A percentile compares a stretch with the other conserved stretches of the same genome.
Evolutionary conservation across 1,140 invertebrate species (phyloP).

Genomic region (Lasioglossum baleicum): DNA sequence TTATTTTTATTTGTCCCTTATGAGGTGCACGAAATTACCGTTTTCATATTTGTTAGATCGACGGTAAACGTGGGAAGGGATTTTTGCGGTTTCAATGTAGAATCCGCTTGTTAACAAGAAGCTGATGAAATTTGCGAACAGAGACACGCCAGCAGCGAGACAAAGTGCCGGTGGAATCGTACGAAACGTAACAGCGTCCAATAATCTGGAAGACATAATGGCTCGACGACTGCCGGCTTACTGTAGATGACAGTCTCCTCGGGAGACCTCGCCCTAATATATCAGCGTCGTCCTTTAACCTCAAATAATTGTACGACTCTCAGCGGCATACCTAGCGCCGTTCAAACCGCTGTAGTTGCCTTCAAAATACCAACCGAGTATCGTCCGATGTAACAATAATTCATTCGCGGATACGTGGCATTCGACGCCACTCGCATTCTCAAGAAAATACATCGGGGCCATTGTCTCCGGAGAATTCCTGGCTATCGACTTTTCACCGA

Average conservation of each 20-base stretch:
- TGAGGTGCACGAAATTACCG: too few species aligned
- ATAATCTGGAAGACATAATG: slow-evolving; percentile 40
- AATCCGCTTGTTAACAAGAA: too few species aligned
- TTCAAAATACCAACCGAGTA: slow-evolving; percentile 54
- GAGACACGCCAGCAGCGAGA: too few species aligned
- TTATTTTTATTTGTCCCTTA: too few species aligned
- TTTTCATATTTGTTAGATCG: too few species aligned
- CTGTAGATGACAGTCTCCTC: slow-evolving; percentile 63
- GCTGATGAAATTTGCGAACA: too few species aligned
- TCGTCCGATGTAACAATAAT: slow-evolving; percentile 55
- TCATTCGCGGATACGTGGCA: slow-evolving; percentile 46
- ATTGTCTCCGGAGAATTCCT: not conserved
- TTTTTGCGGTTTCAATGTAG: too few species aligned
- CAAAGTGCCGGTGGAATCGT: slow-evolving; percentile 10
- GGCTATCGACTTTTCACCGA: not conserved
- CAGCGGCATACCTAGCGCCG: slow-evolving; percentile 17
- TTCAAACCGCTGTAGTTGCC: slow-evolving; percentile 23
- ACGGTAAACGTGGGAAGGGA: too few species aligned
- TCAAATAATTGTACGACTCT: slow-evolving; percentile 64
- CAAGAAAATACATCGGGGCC: slow-evolving; percentile 2
- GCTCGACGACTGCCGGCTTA: slow-evolving; percentile 39
- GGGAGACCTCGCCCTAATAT: slow-evolving; percentile 56
- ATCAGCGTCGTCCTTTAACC: slow-evolving; percentile 66
- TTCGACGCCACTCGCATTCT: not conserved
- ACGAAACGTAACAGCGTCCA: slow-evolving; percentile 35